A percentile compares a stretch with the other conserved stretches of the same genome.
Evolutionary conservation across 2,888 invertebrate species (phyloP).

Genomic region (Panorpa germanica): DNA sequence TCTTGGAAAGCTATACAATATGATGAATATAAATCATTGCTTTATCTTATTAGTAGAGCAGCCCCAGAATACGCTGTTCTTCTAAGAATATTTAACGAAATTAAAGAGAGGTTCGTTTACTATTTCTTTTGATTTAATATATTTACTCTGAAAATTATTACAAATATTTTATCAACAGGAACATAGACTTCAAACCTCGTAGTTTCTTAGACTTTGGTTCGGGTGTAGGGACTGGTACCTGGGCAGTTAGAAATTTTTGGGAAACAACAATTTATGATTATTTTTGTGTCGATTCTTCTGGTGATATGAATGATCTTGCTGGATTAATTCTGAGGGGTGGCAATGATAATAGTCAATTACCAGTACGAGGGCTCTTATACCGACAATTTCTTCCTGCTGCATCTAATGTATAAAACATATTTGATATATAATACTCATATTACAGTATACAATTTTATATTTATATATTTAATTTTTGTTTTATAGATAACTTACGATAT

Average conservation of each 20-base stretch:
- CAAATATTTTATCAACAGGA: no score
- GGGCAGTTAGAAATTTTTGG: constrained; percentile 69
- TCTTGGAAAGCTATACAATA: constrained; percentile 60
- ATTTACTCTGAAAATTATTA: no score
- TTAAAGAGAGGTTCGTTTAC: no score
- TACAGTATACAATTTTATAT: constrained; percentile 8
- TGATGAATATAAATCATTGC: constrained; percentile 37
- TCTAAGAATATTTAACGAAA: constrained; percentile 52
- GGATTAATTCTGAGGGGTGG: constrained; percentile 48
- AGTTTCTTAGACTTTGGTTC: constrained; percentile 83
- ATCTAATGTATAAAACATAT: constrained; percentile 17
- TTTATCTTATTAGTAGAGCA: constrained; percentile 52
- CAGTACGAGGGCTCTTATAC: constrained; percentile 44
- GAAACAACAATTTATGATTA: constrained; percentile 53
- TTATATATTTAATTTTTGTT: constrained; percentile 11
- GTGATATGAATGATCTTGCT: constrained; percentile 66
- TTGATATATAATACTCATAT: constrained; percentile 9
- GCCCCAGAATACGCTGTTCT: constrained; percentile 60
- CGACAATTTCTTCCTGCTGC: constrained; percentile 65
- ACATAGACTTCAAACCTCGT: constrained; percentile 49
- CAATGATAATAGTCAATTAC: constrained; percentile 35
- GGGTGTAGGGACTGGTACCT: constrained; percentile 70
- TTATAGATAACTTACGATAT: constrained; percentile 51
- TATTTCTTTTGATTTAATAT: no score
- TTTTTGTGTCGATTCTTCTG: constrained; percentile 67